Base-by-base conservation (phyloP, 2,888 invertebrate genomes). In the Dasypogon diadema region DNA sequence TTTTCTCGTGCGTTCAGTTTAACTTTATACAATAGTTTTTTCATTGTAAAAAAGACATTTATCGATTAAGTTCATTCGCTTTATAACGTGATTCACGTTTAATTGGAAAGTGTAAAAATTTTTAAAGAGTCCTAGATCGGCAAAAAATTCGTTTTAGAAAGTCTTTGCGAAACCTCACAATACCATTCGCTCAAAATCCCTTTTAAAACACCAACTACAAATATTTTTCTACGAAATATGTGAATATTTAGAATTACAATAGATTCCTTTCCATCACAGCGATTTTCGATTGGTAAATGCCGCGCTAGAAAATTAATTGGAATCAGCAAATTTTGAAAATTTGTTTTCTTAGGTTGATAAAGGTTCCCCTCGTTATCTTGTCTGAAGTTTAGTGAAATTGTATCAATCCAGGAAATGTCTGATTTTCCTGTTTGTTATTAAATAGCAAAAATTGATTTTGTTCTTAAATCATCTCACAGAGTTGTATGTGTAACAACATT, bases 401-500 rank as follows among this genome's bases (percentile, higher is more conserved):
- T 30, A 5, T 3, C 30, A 30, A 30, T 30, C 3, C 30, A 5
- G 30, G 30, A 30, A 30, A 8, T 30, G 8, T 8, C 30, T 8
- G 30, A n/a, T 30, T 30, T 30, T 5, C 30, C 30, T 5, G 30
- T 30, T 8, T n/a, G n/a, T n/a, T n/a, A n/a, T 30, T 42, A 42
- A 12, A 12, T 12, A 42, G n/a, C n/a, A 42, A 42, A 42, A 12
- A 42, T 42, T n/a, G 42, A 42, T 42, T 42, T 2, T 42, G 34
- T 30, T 6, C 2, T 42, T 42, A 42, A 12, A 42, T n/a, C 42
- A 12, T 42, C n/a, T n/a, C 42, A 8, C n/a, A 12, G n/a, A 12
- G 42, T 10, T 65, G 65, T 46, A 18, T 18, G 22, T 14, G 12
- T 24, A 46, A 21, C 24, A 22, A 48, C 24, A 70, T 77, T 83